phyloP scores from a whole-genome alignment of 2,797 vertebrate genomes.

The Gephyroberyx darwinii region DNA sequence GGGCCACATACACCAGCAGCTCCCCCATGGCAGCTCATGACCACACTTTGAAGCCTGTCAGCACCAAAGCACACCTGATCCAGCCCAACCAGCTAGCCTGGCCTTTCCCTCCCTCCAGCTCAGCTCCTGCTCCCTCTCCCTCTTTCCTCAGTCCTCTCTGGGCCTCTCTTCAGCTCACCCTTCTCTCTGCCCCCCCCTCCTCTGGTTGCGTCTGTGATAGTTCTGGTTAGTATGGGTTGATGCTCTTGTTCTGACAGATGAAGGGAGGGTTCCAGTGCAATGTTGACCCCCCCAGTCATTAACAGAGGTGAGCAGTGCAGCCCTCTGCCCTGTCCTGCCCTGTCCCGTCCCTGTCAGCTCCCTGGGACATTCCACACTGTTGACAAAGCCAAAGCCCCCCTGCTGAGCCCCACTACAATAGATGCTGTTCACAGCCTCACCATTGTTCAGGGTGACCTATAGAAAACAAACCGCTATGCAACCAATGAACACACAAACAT shows the following conservation, averaged over 20 bases:
- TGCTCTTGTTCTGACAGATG: conserved; percentile 43
- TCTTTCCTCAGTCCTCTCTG: neutral
- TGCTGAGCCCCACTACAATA: conserved; percentile 84
- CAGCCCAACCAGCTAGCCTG: conserved; percentile 25
- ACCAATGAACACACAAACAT: conserved; percentile 74
- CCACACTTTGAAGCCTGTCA: conserved; percentile 25
- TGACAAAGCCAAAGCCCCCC: conserved; percentile 82
- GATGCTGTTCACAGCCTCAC: conserved; percentile 79
- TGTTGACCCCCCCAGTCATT: too few relatives aligned
- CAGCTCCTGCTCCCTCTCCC: neutral
- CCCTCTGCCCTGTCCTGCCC: conserved; percentile 42
- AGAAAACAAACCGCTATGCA: conserved; percentile 77
- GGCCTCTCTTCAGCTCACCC: neutral
- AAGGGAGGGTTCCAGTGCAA: conserved; percentile 68
- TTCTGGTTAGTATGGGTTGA: conserved; percentile 37
- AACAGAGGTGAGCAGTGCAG: conserved; percentile 54
- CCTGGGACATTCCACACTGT: conserved; percentile 84
- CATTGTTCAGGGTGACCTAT: conserved; percentile 85
- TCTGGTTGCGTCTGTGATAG: conserved; percentile 13
- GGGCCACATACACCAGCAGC: conserved; percentile 44
- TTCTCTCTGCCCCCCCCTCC: conserved; percentile 18
- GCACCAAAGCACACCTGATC: conserved; percentile 30
- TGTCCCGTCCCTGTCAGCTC: conserved; percentile 60
- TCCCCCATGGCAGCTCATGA: conserved; percentile 64
- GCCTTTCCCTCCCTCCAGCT: conserved; percentile 32